phyloP scores from a whole-genome alignment of 2,888 invertebrate species.

The Ecliptopera silaceata region DNA sequence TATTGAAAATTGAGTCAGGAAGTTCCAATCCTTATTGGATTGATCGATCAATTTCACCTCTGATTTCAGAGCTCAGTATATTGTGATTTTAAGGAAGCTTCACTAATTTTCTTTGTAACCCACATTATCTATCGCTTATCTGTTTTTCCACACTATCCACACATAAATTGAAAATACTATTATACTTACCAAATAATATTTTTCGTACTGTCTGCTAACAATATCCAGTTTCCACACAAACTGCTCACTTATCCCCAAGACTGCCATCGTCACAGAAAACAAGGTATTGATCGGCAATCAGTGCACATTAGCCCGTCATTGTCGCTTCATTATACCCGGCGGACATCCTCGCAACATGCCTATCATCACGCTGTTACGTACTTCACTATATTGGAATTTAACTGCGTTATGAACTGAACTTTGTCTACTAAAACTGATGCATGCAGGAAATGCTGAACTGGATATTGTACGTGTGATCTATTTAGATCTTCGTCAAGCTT shows the following conservation, averaged over 20 bases:
- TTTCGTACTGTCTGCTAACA: too few species aligned
- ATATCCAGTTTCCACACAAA: background rate
- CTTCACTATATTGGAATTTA: conserved; percentile 3
- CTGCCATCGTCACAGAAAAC: conserved; percentile 12
- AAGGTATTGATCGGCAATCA: conserved; percentile 25
- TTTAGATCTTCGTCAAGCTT: too few species aligned
- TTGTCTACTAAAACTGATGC: background rate
- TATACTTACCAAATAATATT: too few species aligned
- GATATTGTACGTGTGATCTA: too few species aligned
- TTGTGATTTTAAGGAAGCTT: background rate
- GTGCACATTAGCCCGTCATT: conserved; percentile 20
- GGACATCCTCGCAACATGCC: conserved; percentile 14
- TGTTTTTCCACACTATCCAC: too few species aligned
- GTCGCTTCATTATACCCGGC: conserved; percentile 14
- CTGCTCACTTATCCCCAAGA: background rate
- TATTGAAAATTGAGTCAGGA: background rate
- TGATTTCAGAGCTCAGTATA: too few species aligned
- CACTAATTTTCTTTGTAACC: too few species aligned
- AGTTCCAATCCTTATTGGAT: background rate
- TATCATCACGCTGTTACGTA: conserved; percentile 12
- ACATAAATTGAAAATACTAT: too few species aligned
- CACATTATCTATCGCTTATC: too few species aligned
- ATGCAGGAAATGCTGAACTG: background rate
- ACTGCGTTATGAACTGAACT: background rate
- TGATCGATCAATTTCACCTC: background rate